Base-by-base conservation (phyloP, 1,140 invertebrate species). In the Leptestheria dahalacensis region DNA sequence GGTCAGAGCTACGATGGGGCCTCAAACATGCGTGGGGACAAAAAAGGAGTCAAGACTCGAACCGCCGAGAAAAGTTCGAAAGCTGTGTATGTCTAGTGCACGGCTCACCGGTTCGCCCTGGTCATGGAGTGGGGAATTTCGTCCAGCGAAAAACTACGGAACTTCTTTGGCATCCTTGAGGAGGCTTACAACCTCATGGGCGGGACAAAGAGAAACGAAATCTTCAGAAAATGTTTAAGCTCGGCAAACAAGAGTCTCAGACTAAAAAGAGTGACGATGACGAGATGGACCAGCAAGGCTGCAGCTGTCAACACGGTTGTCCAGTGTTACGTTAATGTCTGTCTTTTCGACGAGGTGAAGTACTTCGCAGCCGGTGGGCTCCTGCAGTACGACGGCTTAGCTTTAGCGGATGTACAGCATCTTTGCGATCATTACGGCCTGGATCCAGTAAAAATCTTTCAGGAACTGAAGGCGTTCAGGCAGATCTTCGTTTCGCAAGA, bases 1-100 rank as follows among this genome's bases (percentile, higher is more conserved):
- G 53, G 53, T 21, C 28, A 33, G 53, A 33, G 26, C n/a, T 55
- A 33, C 15, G 53, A 55, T 15, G 53, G 53, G 20, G 53, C 53
- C 41, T 55, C n/a, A n/a, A 54, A 18, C 52, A 25, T 54, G n/a
- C 1, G 23, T 18, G 52, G n/a, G 21, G 18, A 21, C 18, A 11
- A 24, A 18, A 24, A 29, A n/a, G 52, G 52, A 24, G 24, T 54
- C 18, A 24, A 25, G 24, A 25, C 52, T 21, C 52, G 26, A 3
- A 54, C 29, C 3, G 24, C 21, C 3, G 41, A 28, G 15, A 41
- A 24, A 6, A 20, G 28, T n/a, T 28, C 53, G 2, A 6, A 28
- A 33, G 2, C 24, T 25, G 15, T 55, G 20, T 28, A 55, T 28
- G 53, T 55, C 41, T 55, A 28, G 53, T 55, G 53, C 29, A 33